Base-by-base conservation (phyloP, 2,113 vertebrate species). In the Nesoenas mayeri region DNA sequence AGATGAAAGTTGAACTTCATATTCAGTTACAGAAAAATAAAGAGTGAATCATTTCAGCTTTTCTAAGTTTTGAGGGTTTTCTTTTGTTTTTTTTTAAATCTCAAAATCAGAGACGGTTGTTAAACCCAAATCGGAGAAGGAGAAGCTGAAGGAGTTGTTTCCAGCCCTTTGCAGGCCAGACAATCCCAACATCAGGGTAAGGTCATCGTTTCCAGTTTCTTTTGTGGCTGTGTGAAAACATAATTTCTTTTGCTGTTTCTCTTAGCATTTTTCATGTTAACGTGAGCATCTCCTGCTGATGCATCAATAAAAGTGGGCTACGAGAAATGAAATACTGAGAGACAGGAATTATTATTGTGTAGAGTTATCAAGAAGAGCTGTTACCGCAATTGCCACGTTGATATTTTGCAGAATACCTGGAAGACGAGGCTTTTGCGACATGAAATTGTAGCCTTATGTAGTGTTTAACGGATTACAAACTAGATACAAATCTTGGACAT, bases 141-240 rank as follows among this genome's bases (percentile, higher is more conserved):
- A 99, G 5, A 98, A 95, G 69, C 53, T 99, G 93, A 99, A 98
- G 95, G 99, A 99, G 20, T 40, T 99, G 91, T 99, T 99, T 96
- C 99, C 99, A 87, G 99, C 98, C 3, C 98, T 99, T 62, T 99
- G 99, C 95, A 97, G 98, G 86, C 95, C 99, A 57, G 98, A 99
- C 85, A 99, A 99, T 86, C 99, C 98, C 34, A 94, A 56, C 8
- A 96, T 98, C 32, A 98, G 98, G 98, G 99, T 99, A 98, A 36
- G 93, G 77, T 38, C 21, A 1, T 32, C 1, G 10, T 77, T 88
- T 75, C 67, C 67, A 2, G 12, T 58, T 69, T 80, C 18, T 51
- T 36, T 54, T 57, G 6, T 47, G 4, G 25, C 12, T 25, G 3
- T 36, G 24, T 32, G 26, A 40, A 92, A 88, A 38, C 22, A 2